phyloP scores from a whole-genome alignment of 1,140 invertebrate species.

The Venturia canescens region DNA sequence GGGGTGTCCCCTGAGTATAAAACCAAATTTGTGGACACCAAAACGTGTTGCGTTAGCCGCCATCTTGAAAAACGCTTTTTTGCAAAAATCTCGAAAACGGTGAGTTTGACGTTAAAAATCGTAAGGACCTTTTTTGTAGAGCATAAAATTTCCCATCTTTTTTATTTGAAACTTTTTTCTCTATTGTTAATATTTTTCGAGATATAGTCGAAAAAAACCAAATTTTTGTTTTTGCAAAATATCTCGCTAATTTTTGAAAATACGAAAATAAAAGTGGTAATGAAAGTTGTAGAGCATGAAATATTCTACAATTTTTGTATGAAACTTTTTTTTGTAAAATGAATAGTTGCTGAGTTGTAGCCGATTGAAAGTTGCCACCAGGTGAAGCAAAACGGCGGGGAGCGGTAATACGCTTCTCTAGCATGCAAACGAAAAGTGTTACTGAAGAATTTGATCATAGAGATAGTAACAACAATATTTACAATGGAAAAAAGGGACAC shows the following conservation, averaged over 20 bases:
- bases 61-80: background rate
- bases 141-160: background rate
- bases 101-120: background rate
- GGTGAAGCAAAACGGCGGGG: background rate
- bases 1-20: too few species aligned
- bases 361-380: too few species aligned
- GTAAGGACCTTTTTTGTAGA: background rate
- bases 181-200: background rate
- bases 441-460: background rate
- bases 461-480: background rate
- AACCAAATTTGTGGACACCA: too few species aligned
- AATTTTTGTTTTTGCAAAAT: background rate
- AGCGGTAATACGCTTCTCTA: background rate
- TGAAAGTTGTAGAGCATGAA: background rate
- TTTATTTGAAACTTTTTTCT: background rate
- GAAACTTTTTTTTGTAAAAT: background rate
- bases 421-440: background rate
- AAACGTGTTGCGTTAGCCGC: too few species aligned
- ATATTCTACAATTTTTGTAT: background rate
- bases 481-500: background rate
- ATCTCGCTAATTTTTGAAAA: background rate
- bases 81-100: background rate
- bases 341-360: background rate
- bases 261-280: background rate
- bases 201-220: background rate